Conservation (phyloP, 2,113 vertebrate species). For the Mustela lutreola region DNA sequence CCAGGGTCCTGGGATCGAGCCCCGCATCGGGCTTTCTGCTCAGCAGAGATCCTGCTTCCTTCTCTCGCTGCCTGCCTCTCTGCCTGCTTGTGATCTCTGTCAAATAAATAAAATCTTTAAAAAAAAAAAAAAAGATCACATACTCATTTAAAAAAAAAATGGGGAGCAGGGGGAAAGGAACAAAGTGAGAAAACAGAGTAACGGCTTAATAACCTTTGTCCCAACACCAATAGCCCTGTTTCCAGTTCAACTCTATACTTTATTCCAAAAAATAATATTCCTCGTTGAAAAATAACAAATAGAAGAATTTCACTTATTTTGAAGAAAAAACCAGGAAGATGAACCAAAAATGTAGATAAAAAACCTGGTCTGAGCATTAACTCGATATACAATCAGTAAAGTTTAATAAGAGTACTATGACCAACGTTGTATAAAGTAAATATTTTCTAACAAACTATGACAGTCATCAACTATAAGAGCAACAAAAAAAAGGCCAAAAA, state of each 20-base stretch:
- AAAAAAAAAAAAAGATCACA: too few relatives aligned
- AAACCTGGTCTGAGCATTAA: neutral
- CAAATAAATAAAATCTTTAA: too few relatives aligned
- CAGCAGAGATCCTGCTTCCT: too few relatives aligned
- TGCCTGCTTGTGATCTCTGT: too few relatives aligned
- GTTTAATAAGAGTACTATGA: neutral
- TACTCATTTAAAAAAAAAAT: neutral
- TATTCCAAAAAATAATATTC: constrained; percentile 35
- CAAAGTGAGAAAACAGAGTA: constrained; percentile 5
- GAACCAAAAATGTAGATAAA: constrained; percentile 10
- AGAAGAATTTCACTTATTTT: neutral
- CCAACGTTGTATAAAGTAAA: constrained; percentile 30
- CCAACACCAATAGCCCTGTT: neutral
- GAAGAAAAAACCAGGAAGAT: constrained; percentile 53
- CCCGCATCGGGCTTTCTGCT: too few relatives aligned
- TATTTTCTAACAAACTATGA: constrained; percentile 36
- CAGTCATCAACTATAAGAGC: constrained; percentile 4
- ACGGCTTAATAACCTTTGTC: neutral
- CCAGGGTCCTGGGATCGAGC: too few relatives aligned
- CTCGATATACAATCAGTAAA: neutral
- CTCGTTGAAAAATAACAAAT: constrained; percentile 1
- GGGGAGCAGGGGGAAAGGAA: neutral
- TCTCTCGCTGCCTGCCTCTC: too few relatives aligned
- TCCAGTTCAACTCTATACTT: neutral
- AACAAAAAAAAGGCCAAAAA: constrained; percentile 42